Evolutionary conservation across 2,797 vertebrate genomes (phyloP), one percentile per base, ranked within the genome.

Genomic region (Vultur gryphus): DNA sequence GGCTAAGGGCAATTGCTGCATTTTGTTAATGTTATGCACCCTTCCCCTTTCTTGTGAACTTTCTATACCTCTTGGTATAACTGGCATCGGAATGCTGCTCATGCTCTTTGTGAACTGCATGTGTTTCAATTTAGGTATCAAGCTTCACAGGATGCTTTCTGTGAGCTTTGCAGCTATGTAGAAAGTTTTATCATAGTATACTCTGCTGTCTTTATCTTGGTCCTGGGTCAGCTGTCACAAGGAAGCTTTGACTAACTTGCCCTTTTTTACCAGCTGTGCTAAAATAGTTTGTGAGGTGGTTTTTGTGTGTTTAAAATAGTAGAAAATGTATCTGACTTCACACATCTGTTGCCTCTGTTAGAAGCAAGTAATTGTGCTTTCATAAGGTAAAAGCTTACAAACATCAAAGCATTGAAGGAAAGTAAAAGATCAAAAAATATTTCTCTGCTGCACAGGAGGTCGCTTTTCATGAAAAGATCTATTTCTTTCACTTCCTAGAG

Each of bases 51-150:
- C 35, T 55, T 81, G 6, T 39, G 21, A 58, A 76, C 16, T 66
- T 57, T 29, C 7, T 75, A 0, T 26, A 12, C 12, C 1, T 57
- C 16, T 71, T 72, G 9, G 7, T 62, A 11, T 80, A 46, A 35
- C 1, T 39, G 35, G 8, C 37, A 11, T 73, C 39, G 58, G 39
- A 87, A 72, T 13, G 19, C 35, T 84, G 9, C 29, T 69, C 3
- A 0, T 58, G 39, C 19, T 84, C 9, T 44, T 70, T 20, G 10
- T 73, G 57, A 58, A 28, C 33, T 39, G 16, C 0, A 0, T 61
- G 7, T 6, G 0, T 48, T 84, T 71, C 28, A 61, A 1, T 73
- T 67, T 59, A n/a, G 25, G 7, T 70, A n/a, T 61, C 0, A 0
- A 54, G 21, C 23, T 77, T 87, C 35, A 48, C 23, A 21, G 67